phyloP scores from a whole-genome alignment of 2,888 invertebrate genomes.

The Machimus atricapillus region DNA sequence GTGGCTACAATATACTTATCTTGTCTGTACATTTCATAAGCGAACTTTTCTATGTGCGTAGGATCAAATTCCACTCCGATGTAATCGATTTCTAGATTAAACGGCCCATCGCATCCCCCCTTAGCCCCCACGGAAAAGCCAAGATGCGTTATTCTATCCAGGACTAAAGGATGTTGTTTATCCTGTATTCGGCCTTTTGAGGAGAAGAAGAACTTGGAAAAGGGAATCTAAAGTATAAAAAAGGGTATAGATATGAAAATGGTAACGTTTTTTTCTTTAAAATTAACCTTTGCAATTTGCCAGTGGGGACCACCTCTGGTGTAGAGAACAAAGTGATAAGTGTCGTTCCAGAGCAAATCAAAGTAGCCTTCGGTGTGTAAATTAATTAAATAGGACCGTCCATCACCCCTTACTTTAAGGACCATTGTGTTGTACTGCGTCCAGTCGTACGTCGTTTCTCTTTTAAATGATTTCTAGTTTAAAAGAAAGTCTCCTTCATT shows the following conservation, averaged over 20 bases:
- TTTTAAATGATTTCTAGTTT: slow-evolving; percentile 79
- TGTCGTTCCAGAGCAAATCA: slow-evolving; percentile 90
- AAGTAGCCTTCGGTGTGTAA: slow-evolving; percentile 76
- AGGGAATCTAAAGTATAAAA: slow-evolving; percentile 78
- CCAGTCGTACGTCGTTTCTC: slow-evolving; percentile 78
- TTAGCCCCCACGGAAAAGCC: slow-evolving; percentile 84
- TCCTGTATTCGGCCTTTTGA: slow-evolving; percentile 89
- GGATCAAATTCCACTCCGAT: slow-evolving; percentile 86
- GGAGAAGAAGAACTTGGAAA: slow-evolving; percentile 87
- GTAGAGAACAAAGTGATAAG: slow-evolving; percentile 83
- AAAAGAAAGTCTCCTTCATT: neutral
- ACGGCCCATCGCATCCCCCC: slow-evolving; percentile 77
- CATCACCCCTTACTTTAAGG: slow-evolving; percentile 90
- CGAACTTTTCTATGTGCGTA: slow-evolving; percentile 81
- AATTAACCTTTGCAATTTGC: slow-evolving; percentile 82
- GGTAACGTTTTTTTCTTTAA: neutral
- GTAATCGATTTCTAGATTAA: slow-evolving; percentile 90
- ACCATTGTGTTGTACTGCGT: slow-evolving; percentile 74
- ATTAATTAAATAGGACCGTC: slow-evolving; percentile 86
- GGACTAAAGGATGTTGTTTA: slow-evolving; percentile 70
- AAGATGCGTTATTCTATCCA: slow-evolving; percentile 73
- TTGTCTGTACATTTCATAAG: slow-evolving; percentile 91
- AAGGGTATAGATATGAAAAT: neutral
- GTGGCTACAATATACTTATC: slow-evolving; percentile 72
- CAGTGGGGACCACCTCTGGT: slow-evolving; percentile 99